Percentiles rank a stretch among this genome's conserved stretches.
phyloP scores from a whole-genome alignment of 2,888 invertebrate genomes.

The Sesia apiformis region DNA sequence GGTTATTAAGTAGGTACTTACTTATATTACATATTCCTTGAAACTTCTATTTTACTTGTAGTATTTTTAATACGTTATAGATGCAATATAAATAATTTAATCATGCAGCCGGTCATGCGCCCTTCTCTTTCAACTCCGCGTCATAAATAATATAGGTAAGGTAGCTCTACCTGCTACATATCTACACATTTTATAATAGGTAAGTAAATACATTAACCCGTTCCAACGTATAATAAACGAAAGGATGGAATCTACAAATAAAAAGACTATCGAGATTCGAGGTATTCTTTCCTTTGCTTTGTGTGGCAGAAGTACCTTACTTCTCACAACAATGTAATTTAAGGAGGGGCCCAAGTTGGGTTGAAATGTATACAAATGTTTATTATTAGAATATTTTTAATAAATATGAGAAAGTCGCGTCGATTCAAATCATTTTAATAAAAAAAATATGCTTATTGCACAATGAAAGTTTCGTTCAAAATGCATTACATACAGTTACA shows the following conservation, averaged over 20 bases:
- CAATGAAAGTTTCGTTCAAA: not conserved
- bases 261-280: slow-evolving; percentile 2
- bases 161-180: not conserved
- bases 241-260: slow-evolving; percentile 5
- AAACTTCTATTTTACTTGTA: too few relatives aligned
- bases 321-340: slow-evolving; percentile 35
- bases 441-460: not conserved
- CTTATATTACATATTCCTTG: too few relatives aligned
- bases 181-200: not conserved
- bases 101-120: slow-evolving; percentile 24
- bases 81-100: slow-evolving; percentile 11
- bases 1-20: too few relatives aligned
- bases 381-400: slow-evolving; percentile 10
- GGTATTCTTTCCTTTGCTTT: slow-evolving; percentile 2
- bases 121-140: slow-evolving; percentile 20
- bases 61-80: too few relatives aligned
- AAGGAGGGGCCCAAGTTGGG: slow-evolving; percentile 35
- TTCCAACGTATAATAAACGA: slow-evolving; percentile 5
- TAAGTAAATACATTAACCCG: not conserved
- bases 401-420: not conserved
- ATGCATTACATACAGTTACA: not conserved
- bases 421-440: not conserved
- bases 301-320: slow-evolving; percentile 8
- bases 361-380: slow-evolving; percentile 18
- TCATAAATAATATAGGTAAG: slow-evolving; percentile 7